Percentiles rank a stretch among this genome's conserved stretches.
Evolutionary conservation across 2,888 invertebrate genomes (phyloP).

Genomic region (Gryllus longicercus): DNA sequence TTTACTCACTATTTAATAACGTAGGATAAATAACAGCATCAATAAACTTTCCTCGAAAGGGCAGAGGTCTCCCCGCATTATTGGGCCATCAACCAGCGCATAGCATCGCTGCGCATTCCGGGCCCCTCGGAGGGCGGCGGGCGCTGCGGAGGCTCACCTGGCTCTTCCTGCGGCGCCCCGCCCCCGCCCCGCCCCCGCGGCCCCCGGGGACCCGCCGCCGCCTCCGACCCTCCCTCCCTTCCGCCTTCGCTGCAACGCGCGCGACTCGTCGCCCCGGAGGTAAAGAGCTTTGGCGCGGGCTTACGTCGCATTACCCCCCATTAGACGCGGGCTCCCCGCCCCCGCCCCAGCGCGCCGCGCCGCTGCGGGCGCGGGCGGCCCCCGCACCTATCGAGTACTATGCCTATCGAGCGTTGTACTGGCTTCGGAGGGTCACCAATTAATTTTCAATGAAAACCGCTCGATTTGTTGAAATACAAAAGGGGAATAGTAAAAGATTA

Average conservation of each 20-base stretch:
- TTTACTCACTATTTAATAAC: no score
- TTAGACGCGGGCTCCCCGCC: background rate
- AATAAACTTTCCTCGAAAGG: background rate
- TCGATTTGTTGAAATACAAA: no score
- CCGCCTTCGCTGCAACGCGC: background rate
- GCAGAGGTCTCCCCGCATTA: background rate
- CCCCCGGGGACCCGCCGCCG: background rate
- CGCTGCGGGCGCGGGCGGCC: no score
- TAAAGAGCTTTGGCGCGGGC: background rate
- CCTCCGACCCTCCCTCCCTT: background rate
- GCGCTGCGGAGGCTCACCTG: no score
- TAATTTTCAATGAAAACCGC: no score
- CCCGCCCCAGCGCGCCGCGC: background rate
- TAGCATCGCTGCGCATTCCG: background rate
- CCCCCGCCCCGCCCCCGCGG: background rate
- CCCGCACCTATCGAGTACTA: no score
- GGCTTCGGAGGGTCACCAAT: no score
- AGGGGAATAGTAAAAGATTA: no score
- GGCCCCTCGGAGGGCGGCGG: background rate
- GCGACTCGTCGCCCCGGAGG: background rate
- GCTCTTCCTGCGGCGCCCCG: background rate
- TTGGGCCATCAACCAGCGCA: no score
- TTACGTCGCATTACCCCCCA: conserved; percentile 17
- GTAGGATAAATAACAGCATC: no score
- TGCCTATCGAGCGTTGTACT: no score